These are phyloP conservation scores for Cephalopholis sonnerati DNA, from an alignment of 2,113 vertebrate genomes.

Conservation along the genomic window DNA sequence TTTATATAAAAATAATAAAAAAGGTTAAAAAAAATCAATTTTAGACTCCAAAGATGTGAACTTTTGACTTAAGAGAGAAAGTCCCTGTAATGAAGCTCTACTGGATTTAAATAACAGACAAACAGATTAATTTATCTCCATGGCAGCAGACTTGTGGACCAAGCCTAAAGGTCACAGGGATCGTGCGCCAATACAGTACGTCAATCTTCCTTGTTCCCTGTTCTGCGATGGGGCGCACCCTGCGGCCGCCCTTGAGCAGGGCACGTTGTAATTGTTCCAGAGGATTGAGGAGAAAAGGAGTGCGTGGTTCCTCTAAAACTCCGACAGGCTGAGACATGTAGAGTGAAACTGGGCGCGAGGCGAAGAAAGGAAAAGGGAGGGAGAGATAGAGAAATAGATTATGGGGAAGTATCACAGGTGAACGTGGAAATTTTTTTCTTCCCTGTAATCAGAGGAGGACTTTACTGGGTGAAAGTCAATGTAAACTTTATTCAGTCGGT, in stretches of 20 bases:
- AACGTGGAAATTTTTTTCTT: constrained; percentile 43
- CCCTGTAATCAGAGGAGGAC: not conserved
- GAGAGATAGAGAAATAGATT: constrained; percentile 67
- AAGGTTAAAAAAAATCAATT: not conserved
- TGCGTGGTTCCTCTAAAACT: constrained; percentile 68
- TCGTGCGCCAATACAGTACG: not conserved
- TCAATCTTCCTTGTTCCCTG: constrained; percentile 57
- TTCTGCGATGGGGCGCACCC: constrained; percentile 56
- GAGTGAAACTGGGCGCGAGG: constrained; percentile 85
- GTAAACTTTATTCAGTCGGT: not conserved
- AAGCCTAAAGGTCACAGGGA: constrained; percentile 46
- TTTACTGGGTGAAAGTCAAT: not conserved
- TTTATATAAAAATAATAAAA: not conserved
- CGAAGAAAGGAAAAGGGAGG: constrained; percentile 73
- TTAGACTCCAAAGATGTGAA: not conserved
- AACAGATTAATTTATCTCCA: constrained; percentile 19
- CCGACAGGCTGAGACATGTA: constrained; percentile 78
- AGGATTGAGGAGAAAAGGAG: constrained; percentile 71
- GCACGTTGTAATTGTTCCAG: constrained; percentile 66
- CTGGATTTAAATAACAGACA: not conserved
- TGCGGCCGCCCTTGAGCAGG: constrained; percentile 65
- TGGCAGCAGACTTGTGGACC: constrained; percentile 21
- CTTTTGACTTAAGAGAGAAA: not conserved
- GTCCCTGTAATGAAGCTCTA: not conserved
- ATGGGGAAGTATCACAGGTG: constrained; percentile 63